A percentile compares a stretch with the other conserved stretches of the same genome.
These are phyloP conservation scores for Ochropacha duplaris DNA, from an alignment of 2,888 invertebrate genomes.

Conservation along the genomic window DNA sequence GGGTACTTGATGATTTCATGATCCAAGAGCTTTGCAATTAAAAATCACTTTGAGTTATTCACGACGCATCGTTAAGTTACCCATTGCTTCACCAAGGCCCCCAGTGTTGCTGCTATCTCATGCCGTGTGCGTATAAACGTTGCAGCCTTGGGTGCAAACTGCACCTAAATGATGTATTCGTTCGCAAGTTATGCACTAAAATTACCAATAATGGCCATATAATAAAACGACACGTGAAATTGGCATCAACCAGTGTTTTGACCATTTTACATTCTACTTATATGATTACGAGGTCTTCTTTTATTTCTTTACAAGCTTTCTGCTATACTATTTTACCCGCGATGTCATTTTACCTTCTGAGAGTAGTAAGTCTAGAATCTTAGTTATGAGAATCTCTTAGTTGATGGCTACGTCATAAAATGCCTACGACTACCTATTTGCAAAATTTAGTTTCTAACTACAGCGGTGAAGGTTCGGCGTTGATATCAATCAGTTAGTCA, in stretches of 20 bases:
- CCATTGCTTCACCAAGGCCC: constrained; percentile 27
- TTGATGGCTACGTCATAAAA: too few relatives aligned
- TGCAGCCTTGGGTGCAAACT: constrained; percentile 34
- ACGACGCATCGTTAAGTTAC: constrained; percentile 14
- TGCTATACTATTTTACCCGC: too few relatives aligned
- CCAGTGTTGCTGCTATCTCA: constrained; percentile 23
- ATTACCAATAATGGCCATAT: constrained; percentile 41
- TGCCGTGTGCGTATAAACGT: constrained; percentile 17
- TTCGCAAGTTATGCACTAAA: constrained; percentile 38
- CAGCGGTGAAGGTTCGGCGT: too few relatives aligned
- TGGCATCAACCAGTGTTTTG: constrained; percentile 17
- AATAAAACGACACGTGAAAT: constrained; percentile 35
- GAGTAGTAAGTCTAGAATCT: too few relatives aligned
- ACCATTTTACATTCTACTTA: background rate
- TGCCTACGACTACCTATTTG: too few relatives aligned
- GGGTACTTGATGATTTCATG: background rate
- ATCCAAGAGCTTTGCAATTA: constrained; percentile 25
- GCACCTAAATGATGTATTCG: constrained; percentile 39
- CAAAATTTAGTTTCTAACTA: too few relatives aligned
- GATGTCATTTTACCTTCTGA: too few relatives aligned
- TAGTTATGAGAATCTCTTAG: too few relatives aligned
- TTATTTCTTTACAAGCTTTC: background rate
- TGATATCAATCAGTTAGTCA: too few relatives aligned
- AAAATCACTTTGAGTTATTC: constrained; percentile 29
- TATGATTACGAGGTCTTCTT: background rate